A percentile compares a stretch with the other conserved stretches of the same genome.
Conservation (phyloP, 2,888 invertebrate species). For the Hydrotaea diabolus region DNA sequence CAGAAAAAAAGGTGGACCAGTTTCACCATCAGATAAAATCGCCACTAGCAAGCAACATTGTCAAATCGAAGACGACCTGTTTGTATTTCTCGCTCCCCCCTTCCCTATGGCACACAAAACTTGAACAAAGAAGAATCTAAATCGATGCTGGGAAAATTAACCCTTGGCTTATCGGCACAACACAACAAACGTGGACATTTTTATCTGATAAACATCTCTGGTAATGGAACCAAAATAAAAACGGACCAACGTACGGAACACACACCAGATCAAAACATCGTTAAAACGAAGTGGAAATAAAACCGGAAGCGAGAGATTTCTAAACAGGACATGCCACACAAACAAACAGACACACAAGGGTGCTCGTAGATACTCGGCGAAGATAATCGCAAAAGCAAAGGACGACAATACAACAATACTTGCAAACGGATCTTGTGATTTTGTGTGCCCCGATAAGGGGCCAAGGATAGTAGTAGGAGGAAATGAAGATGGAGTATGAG, state of each 20-base stretch:
- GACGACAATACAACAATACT: constrained; percentile 43
- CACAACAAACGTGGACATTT: constrained; percentile 33
- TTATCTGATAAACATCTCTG: constrained; percentile 44
- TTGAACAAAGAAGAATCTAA: constrained; percentile 21
- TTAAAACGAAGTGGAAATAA: constrained; percentile 21
- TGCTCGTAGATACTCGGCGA: constrained; percentile 44
- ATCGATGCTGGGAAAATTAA: constrained; percentile 53
- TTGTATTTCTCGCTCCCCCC: no score
- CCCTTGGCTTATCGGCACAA: constrained; percentile 52
- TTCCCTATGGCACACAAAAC: not conserved
- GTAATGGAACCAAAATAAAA: constrained; percentile 51
- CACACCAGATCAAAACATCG: constrained; percentile 46
- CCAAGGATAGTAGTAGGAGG: not conserved
- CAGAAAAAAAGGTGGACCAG: constrained; percentile 39
- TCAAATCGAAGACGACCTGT: not conserved
- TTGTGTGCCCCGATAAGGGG: not conserved
- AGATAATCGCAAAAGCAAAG: constrained; percentile 48
- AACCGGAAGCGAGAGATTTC: constrained; percentile 58
- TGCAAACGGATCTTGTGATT: constrained; percentile 56
- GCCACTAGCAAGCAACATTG: constrained; percentile 15
- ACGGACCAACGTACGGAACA: constrained; percentile 45
- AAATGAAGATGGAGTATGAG: not conserved
- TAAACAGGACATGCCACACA: constrained; percentile 41
- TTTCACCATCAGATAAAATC: constrained; percentile 54
- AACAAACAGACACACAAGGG: constrained; percentile 11